Percentiles rank a stretch among this genome's conserved stretches.
phyloP scores from a whole-genome alignment of 2,888 invertebrate genomes.

The Ecdyonurus torrentis region DNA sequence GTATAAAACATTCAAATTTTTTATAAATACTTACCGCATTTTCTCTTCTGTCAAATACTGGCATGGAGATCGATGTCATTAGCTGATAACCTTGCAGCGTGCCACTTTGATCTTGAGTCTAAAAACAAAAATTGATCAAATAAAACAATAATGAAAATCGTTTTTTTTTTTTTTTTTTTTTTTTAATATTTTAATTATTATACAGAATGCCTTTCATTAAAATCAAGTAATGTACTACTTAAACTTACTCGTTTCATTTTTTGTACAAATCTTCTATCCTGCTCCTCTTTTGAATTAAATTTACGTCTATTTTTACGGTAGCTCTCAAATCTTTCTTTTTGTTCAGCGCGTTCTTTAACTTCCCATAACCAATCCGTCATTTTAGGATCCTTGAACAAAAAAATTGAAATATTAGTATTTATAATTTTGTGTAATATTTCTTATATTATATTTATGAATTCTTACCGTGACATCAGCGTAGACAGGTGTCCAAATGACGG shows the following conservation, averaged over 20 bases:
- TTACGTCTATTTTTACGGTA: conserved; percentile 40
- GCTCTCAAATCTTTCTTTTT: conserved; percentile 54
- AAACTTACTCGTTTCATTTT: conserved; percentile 29
- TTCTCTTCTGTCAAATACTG: conserved; percentile 75
- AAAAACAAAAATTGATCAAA: conserved; percentile 12
- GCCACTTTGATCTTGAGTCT: conserved; percentile 44
- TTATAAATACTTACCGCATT: conserved; percentile 53
- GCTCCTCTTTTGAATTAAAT: conserved; percentile 44
- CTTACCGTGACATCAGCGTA: conserved; percentile 80
- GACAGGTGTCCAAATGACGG: conserved; percentile 93
- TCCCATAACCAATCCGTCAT: conserved; percentile 86
- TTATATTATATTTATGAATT: conserved; percentile 12
- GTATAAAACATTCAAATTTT: not conserved
- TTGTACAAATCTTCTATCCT: conserved; percentile 38
- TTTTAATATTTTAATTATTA: too few relatives aligned
- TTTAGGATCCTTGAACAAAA: conserved; percentile 65
- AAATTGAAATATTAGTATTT: too few relatives aligned
- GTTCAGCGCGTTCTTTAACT: conserved; percentile 59
- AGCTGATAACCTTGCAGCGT: conserved; percentile 54
- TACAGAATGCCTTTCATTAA: too few relatives aligned
- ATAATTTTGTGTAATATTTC: too few relatives aligned
- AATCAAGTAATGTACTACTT: too few relatives aligned
- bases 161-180: too few relatives aligned
- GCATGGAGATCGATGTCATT: conserved; percentile 87
- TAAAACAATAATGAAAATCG: not conserved